phyloP scores from a whole-genome alignment of 1,140 invertebrate genomes.

The Lepidurus packardi region DNA sequence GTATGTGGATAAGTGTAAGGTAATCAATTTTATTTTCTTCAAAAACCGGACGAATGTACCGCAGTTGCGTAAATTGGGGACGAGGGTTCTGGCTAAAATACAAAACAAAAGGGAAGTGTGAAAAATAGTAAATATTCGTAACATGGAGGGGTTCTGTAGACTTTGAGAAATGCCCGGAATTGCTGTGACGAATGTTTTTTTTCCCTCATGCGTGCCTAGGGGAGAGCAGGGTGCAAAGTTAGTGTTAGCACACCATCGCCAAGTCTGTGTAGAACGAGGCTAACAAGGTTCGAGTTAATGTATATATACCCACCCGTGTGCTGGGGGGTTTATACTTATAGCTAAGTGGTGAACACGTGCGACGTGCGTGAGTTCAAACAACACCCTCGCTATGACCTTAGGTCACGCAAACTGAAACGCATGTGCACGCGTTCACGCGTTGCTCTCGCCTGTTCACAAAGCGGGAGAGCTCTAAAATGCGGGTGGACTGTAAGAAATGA shows the following conservation, averaged over 20 bases:
- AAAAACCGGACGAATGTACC: too few species aligned
- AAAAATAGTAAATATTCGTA: background rate
- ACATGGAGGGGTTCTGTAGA: background rate
- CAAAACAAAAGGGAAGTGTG: background rate
- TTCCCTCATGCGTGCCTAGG: background rate
- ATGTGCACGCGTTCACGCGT: background rate
- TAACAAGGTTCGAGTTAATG: background rate
- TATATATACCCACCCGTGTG: background rate
- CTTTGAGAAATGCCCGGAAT: background rate
- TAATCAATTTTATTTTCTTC: too few species aligned
- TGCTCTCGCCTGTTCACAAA: background rate
- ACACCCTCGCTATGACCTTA: background rate
- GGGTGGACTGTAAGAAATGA: background rate
- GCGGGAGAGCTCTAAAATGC: background rate
- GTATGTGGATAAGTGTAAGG: too few species aligned
- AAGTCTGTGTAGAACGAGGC: background rate
- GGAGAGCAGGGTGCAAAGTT: background rate
- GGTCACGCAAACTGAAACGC: constrained; percentile 4
- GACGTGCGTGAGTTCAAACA: constrained; percentile 3
- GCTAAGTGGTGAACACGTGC: background rate
- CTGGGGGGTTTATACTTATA: background rate
- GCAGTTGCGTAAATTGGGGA: too few species aligned
- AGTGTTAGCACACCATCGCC: background rate
- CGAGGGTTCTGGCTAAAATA: too few species aligned
- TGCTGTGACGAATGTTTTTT: constrained; percentile 3